Conservation (phyloP, 2,113 vertebrate genomes). For the Myrmecophaga tridactyla region DNA sequence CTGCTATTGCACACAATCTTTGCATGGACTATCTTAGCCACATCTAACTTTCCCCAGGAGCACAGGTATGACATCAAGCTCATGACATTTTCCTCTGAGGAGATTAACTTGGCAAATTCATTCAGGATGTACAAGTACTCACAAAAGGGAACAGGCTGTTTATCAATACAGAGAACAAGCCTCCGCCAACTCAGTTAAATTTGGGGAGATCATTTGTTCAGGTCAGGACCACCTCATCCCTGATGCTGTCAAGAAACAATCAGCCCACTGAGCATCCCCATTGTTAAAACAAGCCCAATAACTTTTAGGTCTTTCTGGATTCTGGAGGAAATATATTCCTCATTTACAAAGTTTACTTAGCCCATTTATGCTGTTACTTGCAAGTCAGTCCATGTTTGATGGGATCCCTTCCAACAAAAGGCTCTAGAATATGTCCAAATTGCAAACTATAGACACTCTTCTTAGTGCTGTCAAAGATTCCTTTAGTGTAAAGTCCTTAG, state of each 20-base stretch:
- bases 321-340: neutral
- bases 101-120: neutral
- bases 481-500: neutral
- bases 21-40: neutral
- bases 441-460: neutral
- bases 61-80: neutral
- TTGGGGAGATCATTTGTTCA: neutral
- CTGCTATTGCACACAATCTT: neutral
- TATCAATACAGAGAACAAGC: neutral
- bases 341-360: neutral
- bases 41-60: neutral
- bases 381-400: neutral
- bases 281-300: neutral
- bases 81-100: neutral
- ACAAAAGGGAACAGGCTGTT: neutral
- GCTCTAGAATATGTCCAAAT: neutral
- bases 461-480: neutral
- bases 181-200: neutral
- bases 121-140: neutral
- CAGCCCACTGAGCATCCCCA: neutral
- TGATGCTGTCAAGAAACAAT: constrained; percentile 1
- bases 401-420: neutral
- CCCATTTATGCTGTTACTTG: neutral
- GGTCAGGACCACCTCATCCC: neutral
- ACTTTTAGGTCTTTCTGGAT: neutral